phyloP scores from a whole-genome alignment of 2,888 invertebrate species.

The Junonia oenone region DNA sequence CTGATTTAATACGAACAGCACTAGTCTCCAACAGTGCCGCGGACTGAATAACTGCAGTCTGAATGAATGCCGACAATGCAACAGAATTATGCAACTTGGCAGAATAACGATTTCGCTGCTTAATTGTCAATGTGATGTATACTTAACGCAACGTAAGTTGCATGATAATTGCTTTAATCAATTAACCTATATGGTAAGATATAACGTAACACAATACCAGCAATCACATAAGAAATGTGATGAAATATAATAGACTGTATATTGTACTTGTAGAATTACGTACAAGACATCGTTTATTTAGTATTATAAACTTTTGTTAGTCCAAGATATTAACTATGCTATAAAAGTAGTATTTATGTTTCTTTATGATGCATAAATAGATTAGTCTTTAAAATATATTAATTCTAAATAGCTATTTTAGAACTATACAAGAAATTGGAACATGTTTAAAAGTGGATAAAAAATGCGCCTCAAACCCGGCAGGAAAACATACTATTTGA shows the following conservation, averaged over 20 bases:
- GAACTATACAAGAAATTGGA: no score
- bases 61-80: conserved; percentile 8
- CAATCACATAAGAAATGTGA: conserved; percentile 20
- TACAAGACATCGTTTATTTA: no score
- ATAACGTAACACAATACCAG: conserved; percentile 48
- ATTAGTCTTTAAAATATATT: no score
- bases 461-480: no score
- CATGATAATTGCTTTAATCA: conserved; percentile 17
- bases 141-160: conserved; percentile 13
- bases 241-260: conserved; percentile 3
- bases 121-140: conserved; percentile 20
- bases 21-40: neutral
- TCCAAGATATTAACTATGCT: no score
- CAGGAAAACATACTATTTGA: no score
- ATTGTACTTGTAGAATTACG: no score
- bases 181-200: conserved; percentile 5
- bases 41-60: neutral
- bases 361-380: no score
- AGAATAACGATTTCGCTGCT: conserved; percentile 15
- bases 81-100: conserved; percentile 18
- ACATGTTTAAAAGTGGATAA: no score
- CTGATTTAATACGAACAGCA: neutral
- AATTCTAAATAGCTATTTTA: no score
- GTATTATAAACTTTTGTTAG: no score
- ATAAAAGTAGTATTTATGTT: no score